A percentile compares a stretch with the other conserved stretches of the same genome.
Conservation (phyloP, 2,113 vertebrate genomes). For the Leiothrix lutea region DNA sequence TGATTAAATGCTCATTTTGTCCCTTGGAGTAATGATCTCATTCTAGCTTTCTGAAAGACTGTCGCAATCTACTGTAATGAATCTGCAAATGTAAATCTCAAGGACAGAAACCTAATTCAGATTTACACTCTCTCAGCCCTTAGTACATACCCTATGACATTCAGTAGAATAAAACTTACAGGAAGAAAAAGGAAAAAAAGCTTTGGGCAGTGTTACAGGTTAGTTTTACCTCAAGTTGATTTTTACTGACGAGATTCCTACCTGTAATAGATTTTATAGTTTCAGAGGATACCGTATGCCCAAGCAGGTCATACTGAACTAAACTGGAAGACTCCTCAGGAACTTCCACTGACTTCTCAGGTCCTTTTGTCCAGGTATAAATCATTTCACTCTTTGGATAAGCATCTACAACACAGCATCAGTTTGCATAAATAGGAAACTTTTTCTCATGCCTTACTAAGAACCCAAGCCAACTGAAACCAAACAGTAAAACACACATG, state of each 20-base stretch:
- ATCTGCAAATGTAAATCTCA: conserved; percentile 56
- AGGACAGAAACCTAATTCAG: conserved; percentile 38
- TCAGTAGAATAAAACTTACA: neutral
- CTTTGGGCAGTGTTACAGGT: neutral
- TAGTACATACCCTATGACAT: neutral
- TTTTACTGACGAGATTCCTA: conserved; percentile 57
- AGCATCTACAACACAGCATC: conserved; percentile 83
- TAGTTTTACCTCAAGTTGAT: neutral
- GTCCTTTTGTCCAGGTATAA: conserved; percentile 98
- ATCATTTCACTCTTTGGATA: conserved; percentile 98
- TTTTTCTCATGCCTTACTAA: neutral
- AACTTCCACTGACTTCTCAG: conserved; percentile 94
- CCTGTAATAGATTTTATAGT: conserved; percentile 97
- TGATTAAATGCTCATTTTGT: conserved; percentile 53
- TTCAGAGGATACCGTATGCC: conserved; percentile 95
- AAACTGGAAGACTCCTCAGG: conserved; percentile 97
- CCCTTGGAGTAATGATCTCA: conserved; percentile 56
- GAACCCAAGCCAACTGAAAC: neutral
- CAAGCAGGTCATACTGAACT: conserved; percentile 96
- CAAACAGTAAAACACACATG: neutral
- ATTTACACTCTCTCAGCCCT: neutral
- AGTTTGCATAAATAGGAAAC: conserved; percentile 33
- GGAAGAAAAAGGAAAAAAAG: neutral
- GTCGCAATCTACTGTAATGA: conserved; percentile 27
- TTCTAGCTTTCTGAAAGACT: conserved; percentile 30